These are phyloP conservation scores for Smittia aterrima DNA, from an alignment of 2,888 invertebrate species.

Conservation along the genomic window DNA sequence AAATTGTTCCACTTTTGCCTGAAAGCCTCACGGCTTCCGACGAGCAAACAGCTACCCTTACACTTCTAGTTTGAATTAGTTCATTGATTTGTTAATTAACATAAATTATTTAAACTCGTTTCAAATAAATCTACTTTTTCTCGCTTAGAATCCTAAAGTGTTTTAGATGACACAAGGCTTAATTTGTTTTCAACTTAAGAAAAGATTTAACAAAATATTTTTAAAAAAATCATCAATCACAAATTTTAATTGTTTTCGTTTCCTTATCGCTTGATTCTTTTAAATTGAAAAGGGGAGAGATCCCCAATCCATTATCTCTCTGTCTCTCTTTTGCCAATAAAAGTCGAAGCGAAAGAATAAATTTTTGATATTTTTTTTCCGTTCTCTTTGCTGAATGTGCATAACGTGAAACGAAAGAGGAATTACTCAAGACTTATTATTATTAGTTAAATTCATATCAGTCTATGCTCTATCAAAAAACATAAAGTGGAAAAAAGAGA, in stretches of 20 bases:
- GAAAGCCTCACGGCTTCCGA: not conserved
- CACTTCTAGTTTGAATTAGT: not conserved
- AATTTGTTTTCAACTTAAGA: constrained; percentile 4
- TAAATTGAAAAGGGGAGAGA: not conserved
- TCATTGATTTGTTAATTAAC: constrained; percentile 11
- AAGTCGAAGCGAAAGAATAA: not conserved
- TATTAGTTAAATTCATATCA: constrained; percentile 33
- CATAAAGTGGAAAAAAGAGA: not conserved
- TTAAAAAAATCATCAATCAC: not conserved
- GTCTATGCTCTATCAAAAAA: constrained; percentile 40
- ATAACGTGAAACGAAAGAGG: constrained; percentile 13
- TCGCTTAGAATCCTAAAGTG: not conserved
- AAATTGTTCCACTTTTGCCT: constrained; percentile 11
- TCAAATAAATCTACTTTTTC: not conserved
- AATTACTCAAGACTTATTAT: constrained; percentile 9
- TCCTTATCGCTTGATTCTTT: not conserved
- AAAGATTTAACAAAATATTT: not conserved
- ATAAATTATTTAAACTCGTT: not conserved
- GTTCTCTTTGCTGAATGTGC: not conserved
- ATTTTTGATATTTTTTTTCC: not conserved
- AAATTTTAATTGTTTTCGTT: constrained; percentile 1
- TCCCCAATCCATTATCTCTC: too few species aligned
- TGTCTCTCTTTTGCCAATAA: not conserved
- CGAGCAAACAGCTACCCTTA: not conserved
- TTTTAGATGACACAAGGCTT: constrained; percentile 4